Evolutionary conservation across 1,140 invertebrate genomes (phyloP).

Genomic region (Lethrus apterus): DNA sequence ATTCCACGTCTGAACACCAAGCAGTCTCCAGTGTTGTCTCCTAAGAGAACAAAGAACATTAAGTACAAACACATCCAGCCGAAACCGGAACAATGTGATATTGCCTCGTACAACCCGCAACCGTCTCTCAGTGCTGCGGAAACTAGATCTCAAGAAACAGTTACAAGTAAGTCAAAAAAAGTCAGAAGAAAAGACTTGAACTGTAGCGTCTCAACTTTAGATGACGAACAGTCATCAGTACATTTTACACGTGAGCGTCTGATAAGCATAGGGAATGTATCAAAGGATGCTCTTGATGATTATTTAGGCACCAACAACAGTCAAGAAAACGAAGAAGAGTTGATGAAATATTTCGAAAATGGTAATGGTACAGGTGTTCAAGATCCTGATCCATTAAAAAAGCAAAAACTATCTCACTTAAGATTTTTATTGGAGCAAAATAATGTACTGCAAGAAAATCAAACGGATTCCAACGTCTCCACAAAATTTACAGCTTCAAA

Average conservation of each 20-base stretch:
- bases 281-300: constrained; percentile 69
- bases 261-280: constrained; percentile 62
- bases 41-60: constrained; percentile 23
- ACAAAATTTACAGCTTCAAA: too few relatives aligned
- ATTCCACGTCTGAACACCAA: constrained; percentile 28
- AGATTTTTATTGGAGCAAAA: constrained; percentile 58
- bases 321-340: constrained; percentile 71
- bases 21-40: constrained; percentile 19
- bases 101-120: constrained; percentile 35
- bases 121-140: constrained; percentile 20
- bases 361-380: constrained; percentile 40
- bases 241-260: constrained; percentile 48
- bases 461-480: not conserved
- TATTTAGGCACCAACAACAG: constrained; percentile 69
- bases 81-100: constrained; percentile 42
- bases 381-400: constrained; percentile 5
- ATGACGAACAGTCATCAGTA: constrained; percentile 5
- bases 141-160: constrained; percentile 32
- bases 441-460: not conserved
- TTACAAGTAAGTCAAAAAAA: constrained; percentile 5
- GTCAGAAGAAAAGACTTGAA: constrained; percentile 5
- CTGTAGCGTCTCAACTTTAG: not conserved
- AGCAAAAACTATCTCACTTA: constrained; percentile 63
- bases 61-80: constrained; percentile 49
- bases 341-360: constrained; percentile 70